phyloP scores from a whole-genome alignment of 2,113 vertebrate species.

The Etheostoma cragini region DNA sequence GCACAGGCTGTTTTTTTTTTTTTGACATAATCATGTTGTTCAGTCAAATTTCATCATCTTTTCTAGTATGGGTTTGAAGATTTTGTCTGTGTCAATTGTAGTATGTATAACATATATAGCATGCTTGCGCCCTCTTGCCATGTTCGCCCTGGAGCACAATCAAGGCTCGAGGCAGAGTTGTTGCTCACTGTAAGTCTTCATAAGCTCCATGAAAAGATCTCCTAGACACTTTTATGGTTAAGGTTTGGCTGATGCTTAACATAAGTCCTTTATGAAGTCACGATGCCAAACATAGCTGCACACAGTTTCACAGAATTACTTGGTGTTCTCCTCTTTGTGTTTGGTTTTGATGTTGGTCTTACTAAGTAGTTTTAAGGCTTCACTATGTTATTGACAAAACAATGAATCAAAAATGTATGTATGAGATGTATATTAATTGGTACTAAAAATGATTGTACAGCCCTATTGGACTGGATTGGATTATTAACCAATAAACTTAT shows the following conservation, averaged over 20 bases:
- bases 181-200: conserved; percentile 21
- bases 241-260: conserved; percentile 1
- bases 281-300: not conserved
- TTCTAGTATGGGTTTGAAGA: not conserved
- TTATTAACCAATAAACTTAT: not conserved
- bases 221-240: conserved; percentile 2
- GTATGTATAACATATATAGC: not conserved
- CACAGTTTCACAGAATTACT: not conserved
- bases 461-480: not conserved
- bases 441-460: not conserved
- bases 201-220: conserved; percentile 23
- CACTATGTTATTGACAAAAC: not conserved
- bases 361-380: not conserved
- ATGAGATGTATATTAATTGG: not conserved
- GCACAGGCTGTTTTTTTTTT: not conserved
- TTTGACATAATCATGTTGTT: not conserved
- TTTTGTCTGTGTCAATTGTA: not conserved
- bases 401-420: not conserved
- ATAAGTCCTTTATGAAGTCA: not conserved
- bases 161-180: conserved; percentile 25
- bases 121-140: not conserved
- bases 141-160: not conserved
- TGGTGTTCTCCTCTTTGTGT: not conserved
- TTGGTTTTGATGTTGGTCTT: not conserved
- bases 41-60: not conserved